Conservation (phyloP, 2,888 invertebrate genomes). For the Leucania comma region DNA sequence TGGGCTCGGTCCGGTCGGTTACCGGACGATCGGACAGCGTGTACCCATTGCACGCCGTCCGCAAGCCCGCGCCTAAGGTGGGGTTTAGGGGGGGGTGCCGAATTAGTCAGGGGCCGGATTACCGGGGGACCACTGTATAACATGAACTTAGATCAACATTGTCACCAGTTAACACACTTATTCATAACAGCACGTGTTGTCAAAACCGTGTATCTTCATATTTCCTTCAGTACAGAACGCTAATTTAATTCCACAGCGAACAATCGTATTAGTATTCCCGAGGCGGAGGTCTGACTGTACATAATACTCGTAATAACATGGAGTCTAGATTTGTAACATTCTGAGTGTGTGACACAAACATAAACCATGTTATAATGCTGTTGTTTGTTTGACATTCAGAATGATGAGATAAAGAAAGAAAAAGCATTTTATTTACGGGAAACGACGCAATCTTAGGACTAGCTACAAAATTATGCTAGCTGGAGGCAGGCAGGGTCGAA, state of each 20-base stretch:
- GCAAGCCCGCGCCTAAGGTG: too few species aligned
- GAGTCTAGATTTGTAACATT: slow-evolving; percentile 42
- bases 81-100: too few species aligned
- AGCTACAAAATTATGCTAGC: too few species aligned
- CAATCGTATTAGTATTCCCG: slow-evolving; percentile 33
- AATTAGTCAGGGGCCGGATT: too few species aligned
- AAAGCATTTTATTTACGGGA: too few species aligned
- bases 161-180: slow-evolving; percentile 15
- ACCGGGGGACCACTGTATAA: too few species aligned
- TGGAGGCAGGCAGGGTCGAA: too few species aligned
- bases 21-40: too few species aligned
- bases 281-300: slow-evolving; percentile 23
- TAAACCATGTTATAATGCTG: slow-evolving; percentile 5
- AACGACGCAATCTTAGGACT: too few species aligned
- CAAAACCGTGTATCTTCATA: slow-evolving; percentile 32
- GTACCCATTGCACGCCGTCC: too few species aligned
- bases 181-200: not conserved
- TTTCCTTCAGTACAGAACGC: slow-evolving; percentile 33
- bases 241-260: slow-evolving; percentile 40
- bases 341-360: slow-evolving; percentile 22
- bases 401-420: too few species aligned
- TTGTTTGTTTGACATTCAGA: slow-evolving; percentile 20
- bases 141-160: not conserved
- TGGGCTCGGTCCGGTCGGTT: too few species aligned
- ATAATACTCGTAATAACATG: slow-evolving; percentile 15